Evolutionary conservation across 2,113 vertebrate genomes (phyloP).

Genomic region (Columbina picui): DNA sequence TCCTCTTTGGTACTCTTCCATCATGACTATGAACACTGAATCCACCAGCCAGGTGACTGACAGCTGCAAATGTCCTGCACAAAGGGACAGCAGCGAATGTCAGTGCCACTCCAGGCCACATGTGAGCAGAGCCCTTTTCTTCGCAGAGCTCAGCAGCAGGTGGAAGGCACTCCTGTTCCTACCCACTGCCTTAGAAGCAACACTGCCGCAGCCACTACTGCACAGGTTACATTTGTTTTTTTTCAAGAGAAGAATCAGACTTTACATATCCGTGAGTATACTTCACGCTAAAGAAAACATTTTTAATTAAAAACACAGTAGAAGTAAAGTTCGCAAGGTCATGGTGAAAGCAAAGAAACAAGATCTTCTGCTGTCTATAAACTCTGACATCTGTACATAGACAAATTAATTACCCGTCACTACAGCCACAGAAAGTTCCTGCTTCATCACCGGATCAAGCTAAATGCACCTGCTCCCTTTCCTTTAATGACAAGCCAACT

Average conservation of each 20-base stretch:
- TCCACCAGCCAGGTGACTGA: neutral
- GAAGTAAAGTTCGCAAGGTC: neutral
- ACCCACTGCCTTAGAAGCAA: neutral
- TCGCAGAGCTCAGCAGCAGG: neutral
- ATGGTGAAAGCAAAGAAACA: neutral
- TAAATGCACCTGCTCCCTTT: slow-evolving; percentile 21
- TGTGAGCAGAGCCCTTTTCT: neutral
- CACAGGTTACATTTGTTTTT: neutral
- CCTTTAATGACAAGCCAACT: slow-evolving; percentile 54
- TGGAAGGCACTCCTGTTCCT: neutral
- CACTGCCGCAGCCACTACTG: neutral
- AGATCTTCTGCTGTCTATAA: neutral
- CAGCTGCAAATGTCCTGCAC: neutral
- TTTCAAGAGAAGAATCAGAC: neutral
- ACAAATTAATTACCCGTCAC: slow-evolving; percentile 30
- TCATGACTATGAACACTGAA: neutral
- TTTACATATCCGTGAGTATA: neutral
- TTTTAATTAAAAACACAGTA: neutral
- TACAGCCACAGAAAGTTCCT: neutral
- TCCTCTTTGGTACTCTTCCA: neutral
- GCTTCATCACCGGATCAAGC: neutral
- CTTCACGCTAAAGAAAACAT: neutral
- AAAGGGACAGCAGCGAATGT: neutral
- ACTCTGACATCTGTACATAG: neutral
- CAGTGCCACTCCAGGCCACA: neutral